A percentile compares a stretch with the other conserved stretches of the same genome.
phyloP scores from a whole-genome alignment of 2,888 invertebrate genomes.

The Odontomyia ornata region DNA sequence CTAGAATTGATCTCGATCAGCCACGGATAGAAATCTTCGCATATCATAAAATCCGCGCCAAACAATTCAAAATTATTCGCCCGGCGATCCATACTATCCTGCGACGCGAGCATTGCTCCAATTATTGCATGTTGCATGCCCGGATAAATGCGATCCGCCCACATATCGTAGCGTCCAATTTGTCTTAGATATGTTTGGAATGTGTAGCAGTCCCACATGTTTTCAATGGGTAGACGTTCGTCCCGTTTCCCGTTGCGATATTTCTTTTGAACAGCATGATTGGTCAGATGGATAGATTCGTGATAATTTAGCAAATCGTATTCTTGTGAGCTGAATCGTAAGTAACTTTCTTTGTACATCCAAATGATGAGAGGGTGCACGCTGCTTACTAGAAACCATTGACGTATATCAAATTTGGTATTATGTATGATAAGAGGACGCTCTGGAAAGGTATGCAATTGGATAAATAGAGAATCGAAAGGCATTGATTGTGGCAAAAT shows the following conservation, averaged over 20 bases:
- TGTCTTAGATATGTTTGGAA: conserved; percentile 74
- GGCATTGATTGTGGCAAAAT: not conserved
- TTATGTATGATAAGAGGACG: conserved; percentile 86
- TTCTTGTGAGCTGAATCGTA: conserved; percentile 90
- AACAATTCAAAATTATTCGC: conserved; percentile 91
- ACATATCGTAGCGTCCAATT: conserved; percentile 79
- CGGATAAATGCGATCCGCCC: conserved; percentile 88
- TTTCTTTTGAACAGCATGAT: conserved; percentile 91
- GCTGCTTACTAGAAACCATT: conserved; percentile 93
- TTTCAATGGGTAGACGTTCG: conserved; percentile 83
- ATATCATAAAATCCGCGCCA: conserved; percentile 95
- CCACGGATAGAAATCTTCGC: conserved; percentile 89
- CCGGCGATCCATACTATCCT: conserved; percentile 80
- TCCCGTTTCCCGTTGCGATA: conserved; percentile 80
- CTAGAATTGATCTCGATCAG: conserved; percentile 94
- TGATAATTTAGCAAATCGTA: conserved; percentile 88
- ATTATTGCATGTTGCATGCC: conserved; percentile 80
- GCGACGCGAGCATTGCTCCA: conserved; percentile 86
- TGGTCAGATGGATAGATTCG: conserved; percentile 91
- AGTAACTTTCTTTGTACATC: conserved; percentile 93
- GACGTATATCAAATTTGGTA: conserved; percentile 94
- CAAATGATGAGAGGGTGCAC: conserved; percentile 90
- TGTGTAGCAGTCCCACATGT: conserved; percentile 93
- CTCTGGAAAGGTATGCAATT: no score
- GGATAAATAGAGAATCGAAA: not conserved